Evolutionary conservation across 1,140 invertebrate genomes (phyloP), one percentile per base, ranked within the genome.

Genomic region (Zaprionus davidi): DNA sequence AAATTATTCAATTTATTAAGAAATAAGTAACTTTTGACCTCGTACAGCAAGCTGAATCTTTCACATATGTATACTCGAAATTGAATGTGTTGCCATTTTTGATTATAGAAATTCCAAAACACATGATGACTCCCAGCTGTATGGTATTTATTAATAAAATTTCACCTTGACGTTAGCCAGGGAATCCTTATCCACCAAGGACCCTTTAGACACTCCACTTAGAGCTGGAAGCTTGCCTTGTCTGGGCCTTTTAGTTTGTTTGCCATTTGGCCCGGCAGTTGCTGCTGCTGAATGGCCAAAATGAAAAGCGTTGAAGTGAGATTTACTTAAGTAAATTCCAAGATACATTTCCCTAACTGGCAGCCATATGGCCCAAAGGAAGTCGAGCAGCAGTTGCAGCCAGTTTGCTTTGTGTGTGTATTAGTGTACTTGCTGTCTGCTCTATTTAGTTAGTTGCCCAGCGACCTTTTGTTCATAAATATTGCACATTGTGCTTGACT

Each of bases 251-350:
- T 46, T 66, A 51, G 36, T 41, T 62, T 28, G 64, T 26, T 53
- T 41, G 57, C 56, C 46, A 38, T 57, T 46, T 49, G 22, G 34
- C 59, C 69, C 36, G 26, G 31, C 62, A 11, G 24, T 44, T 46
- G 41, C 41, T 69, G 57, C 41, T 44, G 58, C 51, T 68, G 79
- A 83, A 64, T 59, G 67, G 60, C 26, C 51, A 74, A 38, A 84
- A 84, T 88, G 71, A 79, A 88, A 76, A 79, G 66, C 56, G 63
- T 81, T 84, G 75, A 79, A 76, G 69, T 79, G 70, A 79, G 76
- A 79, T 90, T 90, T 85, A 79, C 70, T 90, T 88, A 82, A 83
- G 56, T 31, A 90, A 81, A 81, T 73, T 76, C 76, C 56, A 79
- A 81, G 70, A 77, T 79, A 79, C 69, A 74, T 79, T 88, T 90